Base-by-base conservation (phyloP, 2,797 vertebrate species). In the Echeneis naucrates region DNA sequence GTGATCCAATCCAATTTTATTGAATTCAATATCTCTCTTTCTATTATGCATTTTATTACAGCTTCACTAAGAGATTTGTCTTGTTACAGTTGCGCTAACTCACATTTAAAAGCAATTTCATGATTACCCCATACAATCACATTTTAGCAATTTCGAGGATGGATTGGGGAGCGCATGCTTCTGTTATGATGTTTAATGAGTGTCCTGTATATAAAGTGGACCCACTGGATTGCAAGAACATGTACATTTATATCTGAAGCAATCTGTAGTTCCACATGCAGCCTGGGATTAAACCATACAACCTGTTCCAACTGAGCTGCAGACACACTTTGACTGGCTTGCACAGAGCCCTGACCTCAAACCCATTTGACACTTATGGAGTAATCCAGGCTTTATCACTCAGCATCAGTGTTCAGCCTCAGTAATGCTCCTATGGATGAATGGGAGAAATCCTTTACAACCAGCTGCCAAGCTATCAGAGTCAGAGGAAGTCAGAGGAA, bases 381-480 rank as follows among this genome's bases (percentile, higher is more conserved):
- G 35, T 54, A 61, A 50, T n/a, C 42, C 44, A 7, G 26, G 44
- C 13, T 48, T 79, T 54, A 68, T 75, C 19, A 2, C 23, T n/a
- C 13, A 57, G n/a, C 51, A 57, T 68, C 57, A 55, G 24, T 65
- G 23, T 57, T 78, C 26, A 19, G 21, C 47, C 33, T 52, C 23
- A 4, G 23, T 26, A 33, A 13, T 37, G 14, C 32, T 37, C 45
- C 9, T 26, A 30, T 23, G 50, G 24, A 50, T 52, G 26, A 42
- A 63, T 32, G 50, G 33, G 47, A 66, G 27, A 27, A 62, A 54
- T 59, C 54, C 48, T 40, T 33, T 12, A 23, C 60, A 48, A 51
- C 32, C 40, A 42, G 59, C 62, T 33, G 48, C 35, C 52, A 58
- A 72, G 64, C n/a, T 21, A 57, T 47, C n/a, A n/a, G n/a, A n/a